phyloP scores from a whole-genome alignment of 2,113 vertebrate species.

The Sinocyclocheilus rhinocerous region DNA sequence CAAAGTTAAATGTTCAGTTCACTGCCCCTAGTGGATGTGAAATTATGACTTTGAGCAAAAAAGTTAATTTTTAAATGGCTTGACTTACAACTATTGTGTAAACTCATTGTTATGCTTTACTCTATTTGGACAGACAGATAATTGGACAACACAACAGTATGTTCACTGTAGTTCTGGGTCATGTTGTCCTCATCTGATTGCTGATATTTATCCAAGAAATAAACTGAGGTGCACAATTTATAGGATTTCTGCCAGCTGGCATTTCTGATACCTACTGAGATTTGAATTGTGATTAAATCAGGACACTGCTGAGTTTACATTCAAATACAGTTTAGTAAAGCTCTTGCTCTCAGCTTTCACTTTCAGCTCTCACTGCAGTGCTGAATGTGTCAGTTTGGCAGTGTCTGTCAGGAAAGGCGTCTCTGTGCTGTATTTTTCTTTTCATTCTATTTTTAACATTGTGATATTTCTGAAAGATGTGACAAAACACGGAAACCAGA shows the following conservation, averaged over 20 bases:
- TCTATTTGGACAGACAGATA: background rate
- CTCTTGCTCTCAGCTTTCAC: background rate
- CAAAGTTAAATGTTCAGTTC: background rate
- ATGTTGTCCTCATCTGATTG: background rate
- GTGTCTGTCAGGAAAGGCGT: background rate
- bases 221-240: background rate
- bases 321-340: constrained; percentile 14
- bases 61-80: background rate
- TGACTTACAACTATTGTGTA: too few species aligned
- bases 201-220: background rate
- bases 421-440: background rate
- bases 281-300: background rate
- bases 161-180: background rate
- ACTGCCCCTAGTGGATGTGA: background rate
- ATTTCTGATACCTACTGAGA: background rate
- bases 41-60: background rate
- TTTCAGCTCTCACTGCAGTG: background rate
- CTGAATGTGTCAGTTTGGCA: background rate
- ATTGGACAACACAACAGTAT: background rate
- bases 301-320: background rate
- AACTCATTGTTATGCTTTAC: background rate
- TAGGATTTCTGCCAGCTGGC: background rate
- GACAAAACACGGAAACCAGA: background rate
- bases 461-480: background rate
- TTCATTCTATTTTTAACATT: background rate